These are phyloP conservation scores for Gorsachius magnificus DNA, from an alignment of 2,797 vertebrate species.

Conservation along the genomic window DNA sequence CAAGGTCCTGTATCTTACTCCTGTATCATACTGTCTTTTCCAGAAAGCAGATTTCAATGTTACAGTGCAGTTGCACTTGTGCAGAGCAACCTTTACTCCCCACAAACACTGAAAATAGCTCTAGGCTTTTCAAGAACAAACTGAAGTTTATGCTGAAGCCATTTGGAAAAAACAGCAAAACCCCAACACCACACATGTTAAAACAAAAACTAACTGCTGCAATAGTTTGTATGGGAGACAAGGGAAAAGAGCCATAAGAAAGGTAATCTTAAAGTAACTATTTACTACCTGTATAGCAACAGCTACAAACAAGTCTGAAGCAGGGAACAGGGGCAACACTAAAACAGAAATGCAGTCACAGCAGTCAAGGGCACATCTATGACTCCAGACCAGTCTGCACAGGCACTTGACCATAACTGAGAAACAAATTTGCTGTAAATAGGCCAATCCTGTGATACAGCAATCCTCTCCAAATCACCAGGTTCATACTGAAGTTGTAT, in stretches of 20 bases:
- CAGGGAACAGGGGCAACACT: neutral
- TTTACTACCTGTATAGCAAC: neutral
- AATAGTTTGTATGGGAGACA: neutral
- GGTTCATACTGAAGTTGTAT: neutral
- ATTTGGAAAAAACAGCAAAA: neutral
- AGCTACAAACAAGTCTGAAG: neutral
- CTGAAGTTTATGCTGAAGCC: neutral
- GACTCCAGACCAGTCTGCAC: neutral
- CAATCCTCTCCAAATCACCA: neutral
- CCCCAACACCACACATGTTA: fast-evolving
- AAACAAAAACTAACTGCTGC: neutral
- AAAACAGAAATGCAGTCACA: neutral
- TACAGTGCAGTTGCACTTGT: neutral
- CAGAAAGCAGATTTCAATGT: neutral
- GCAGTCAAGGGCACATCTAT: neutral
- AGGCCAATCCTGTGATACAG: neutral
- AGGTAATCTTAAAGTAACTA: neutral
- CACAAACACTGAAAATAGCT: neutral
- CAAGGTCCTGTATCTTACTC: neutral
- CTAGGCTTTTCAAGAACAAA: neutral
- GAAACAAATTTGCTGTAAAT: neutral
- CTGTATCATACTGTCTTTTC: neutral
- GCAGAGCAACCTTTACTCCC: neutral
- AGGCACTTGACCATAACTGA: neutral
- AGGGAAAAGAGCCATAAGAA: neutral